These are phyloP conservation scores for Habropoda laboriosa DNA, from an alignment of 1,140 invertebrate genomes.

Conservation along the genomic window DNA sequence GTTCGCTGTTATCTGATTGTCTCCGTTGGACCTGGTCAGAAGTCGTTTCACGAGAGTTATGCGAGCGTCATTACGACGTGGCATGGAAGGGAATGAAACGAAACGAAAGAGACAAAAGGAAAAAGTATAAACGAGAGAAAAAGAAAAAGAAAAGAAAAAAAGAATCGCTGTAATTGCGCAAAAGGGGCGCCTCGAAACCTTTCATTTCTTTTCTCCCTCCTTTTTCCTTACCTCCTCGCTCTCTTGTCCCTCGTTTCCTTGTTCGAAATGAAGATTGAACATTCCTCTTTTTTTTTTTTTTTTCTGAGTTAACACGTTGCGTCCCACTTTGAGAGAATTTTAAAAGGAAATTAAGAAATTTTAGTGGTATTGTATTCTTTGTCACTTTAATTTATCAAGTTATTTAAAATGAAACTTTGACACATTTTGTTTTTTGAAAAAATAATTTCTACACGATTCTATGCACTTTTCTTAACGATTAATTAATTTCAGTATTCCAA, in stretches of 20 bases:
- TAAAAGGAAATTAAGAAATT: too few relatives aligned
- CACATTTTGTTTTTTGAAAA: too few relatives aligned
- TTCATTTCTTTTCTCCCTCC: not conserved
- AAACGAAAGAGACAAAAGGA: conserved; percentile 9
- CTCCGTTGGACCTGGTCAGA: conserved; percentile 42
- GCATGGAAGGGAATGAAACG: not conserved
- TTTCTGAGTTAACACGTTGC: too few relatives aligned
- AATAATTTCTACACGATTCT: too few relatives aligned
- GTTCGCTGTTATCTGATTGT: conserved; percentile 62
- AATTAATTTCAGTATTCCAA: too few relatives aligned
- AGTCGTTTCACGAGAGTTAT: conserved; percentile 62
- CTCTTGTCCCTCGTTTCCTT: not conserved
- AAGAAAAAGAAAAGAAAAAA: not conserved
- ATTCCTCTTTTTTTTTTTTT: not conserved
- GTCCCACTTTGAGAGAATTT: too few relatives aligned
- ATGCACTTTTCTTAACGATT: too few relatives aligned
- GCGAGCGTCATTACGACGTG: conserved; percentile 48
- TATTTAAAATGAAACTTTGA: too few relatives aligned
- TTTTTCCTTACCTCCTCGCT: not conserved
- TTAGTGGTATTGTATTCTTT: too few relatives aligned
- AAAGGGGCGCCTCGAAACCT: not conserved
- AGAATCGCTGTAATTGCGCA: conserved; percentile 33
- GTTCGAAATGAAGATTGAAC: not conserved
- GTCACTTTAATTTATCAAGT: too few relatives aligned
- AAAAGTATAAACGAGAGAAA: not conserved